A percentile compares a stretch with the other conserved stretches of the same genome.
Conservation (phyloP, 2,888 invertebrate species). For the Chorisops tibialis region DNA sequence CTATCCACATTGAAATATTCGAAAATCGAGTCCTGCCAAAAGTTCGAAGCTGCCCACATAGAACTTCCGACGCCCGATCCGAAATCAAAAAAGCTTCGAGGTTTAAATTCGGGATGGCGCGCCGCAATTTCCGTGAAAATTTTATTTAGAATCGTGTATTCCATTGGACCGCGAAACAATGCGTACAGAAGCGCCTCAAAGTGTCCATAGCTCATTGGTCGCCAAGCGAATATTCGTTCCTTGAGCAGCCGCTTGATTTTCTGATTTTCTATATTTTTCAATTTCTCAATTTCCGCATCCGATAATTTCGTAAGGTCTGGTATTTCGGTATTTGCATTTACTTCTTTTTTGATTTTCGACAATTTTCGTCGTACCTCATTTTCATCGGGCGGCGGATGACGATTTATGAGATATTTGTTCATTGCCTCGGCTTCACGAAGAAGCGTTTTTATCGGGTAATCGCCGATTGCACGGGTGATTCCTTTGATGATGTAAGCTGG, state of each 20-base stretch:
- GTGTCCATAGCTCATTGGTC: constrained; percentile 65
- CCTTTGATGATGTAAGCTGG: constrained; percentile 62
- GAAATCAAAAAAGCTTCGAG: constrained; percentile 79
- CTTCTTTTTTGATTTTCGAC: constrained; percentile 40
- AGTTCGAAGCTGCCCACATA: constrained; percentile 74
- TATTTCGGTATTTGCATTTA: constrained; percentile 40
- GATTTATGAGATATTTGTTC: constrained; percentile 59
- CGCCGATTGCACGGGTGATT: constrained; percentile 57
- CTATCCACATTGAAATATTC: constrained; percentile 86
- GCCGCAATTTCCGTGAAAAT: constrained; percentile 71
- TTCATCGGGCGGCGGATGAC: constrained; percentile 65
- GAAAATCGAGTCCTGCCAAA: constrained; percentile 68
- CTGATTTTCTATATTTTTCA: constrained; percentile 51
- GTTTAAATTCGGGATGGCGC: constrained; percentile 65
- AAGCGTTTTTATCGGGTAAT: constrained; percentile 59
- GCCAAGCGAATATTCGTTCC: constrained; percentile 68
- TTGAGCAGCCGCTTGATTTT: constrained; percentile 59
- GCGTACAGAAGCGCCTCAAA: constrained; percentile 68
- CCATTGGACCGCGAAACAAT: constrained; percentile 65
- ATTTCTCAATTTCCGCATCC: constrained; percentile 48
- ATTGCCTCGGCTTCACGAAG: constrained; percentile 57
- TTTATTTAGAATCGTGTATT: constrained; percentile 69
- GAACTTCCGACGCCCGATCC: constrained; percentile 88
- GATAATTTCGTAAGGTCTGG: constrained; percentile 37
- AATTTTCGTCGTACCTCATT: constrained; percentile 40